A percentile compares a stretch with the other conserved stretches of the same genome.
Conservation (phyloP, 1,140 invertebrate species). For the Maniola jurtina region DNA sequence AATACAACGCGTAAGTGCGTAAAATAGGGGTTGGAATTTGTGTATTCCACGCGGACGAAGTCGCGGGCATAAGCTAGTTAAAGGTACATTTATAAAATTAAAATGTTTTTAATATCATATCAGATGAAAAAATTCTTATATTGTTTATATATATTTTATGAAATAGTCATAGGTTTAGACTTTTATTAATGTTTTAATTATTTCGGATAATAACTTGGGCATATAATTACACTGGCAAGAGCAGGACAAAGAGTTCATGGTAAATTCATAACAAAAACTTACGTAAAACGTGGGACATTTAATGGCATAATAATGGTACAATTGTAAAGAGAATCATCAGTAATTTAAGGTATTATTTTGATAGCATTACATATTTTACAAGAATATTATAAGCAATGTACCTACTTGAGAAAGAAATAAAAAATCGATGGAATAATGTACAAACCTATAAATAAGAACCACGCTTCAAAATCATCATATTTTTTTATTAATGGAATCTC, state of each 20-base stretch:
- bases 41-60: too few species aligned
- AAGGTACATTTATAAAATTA: too few species aligned
- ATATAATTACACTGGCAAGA: too few species aligned
- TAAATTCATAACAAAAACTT: neutral
- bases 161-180: too few species aligned
- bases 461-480: conserved; percentile 31
- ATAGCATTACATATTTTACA: neutral
- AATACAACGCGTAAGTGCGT: too few species aligned
- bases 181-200: neutral
- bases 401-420: conserved; percentile 11
- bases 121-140: too few species aligned
- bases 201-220: neutral
- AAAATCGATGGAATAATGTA: conserved; percentile 35
- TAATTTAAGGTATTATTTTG: neutral
- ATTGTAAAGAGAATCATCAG: neutral
- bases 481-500: conserved; percentile 11
- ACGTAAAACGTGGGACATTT: neutral
- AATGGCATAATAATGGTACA: neutral
- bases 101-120: too few species aligned
- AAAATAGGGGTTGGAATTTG: too few species aligned
- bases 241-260: neutral
- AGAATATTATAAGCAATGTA: neutral
- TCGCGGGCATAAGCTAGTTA: too few species aligned
- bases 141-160: too few species aligned
- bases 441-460: conserved; percentile 40